A percentile compares a stretch with the other conserved stretches of the same genome.
phyloP scores from a whole-genome alignment of 2,888 invertebrate genomes.

The Ceratothoa steindachneri region DNA sequence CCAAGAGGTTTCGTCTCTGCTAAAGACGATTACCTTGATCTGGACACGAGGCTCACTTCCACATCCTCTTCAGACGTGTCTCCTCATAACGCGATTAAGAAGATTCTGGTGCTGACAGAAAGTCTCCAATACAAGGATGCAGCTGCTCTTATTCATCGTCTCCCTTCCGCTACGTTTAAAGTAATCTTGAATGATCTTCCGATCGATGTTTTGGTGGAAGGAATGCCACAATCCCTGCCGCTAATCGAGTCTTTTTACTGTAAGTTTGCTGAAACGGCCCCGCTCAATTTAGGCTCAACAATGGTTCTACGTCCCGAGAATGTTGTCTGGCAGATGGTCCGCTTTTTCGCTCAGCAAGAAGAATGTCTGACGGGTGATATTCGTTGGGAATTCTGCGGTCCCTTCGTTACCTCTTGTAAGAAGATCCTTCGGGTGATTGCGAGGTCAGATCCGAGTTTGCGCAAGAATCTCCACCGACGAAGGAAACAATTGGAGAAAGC shows the following conservation, averaged over 20 bases:
- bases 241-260: slow-evolving; percentile 75
- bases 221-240: slow-evolving; percentile 80
- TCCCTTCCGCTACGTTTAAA: slow-evolving; percentile 74
- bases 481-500: slow-evolving; percentile 75
- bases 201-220: slow-evolving; percentile 79
- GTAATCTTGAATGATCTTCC: slow-evolving; percentile 67
- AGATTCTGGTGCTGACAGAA: slow-evolving; percentile 74
- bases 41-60: slow-evolving; percentile 48
- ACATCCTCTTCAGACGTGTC: slow-evolving; percentile 55
- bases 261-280: slow-evolving; percentile 53
- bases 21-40: slow-evolving; percentile 43
- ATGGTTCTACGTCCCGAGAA: slow-evolving; percentile 63
- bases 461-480: slow-evolving; percentile 64
- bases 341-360: slow-evolving; percentile 62
- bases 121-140: slow-evolving; percentile 86
- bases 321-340: slow-evolving; percentile 79
- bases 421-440: slow-evolving; percentile 57
- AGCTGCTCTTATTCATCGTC: slow-evolving; percentile 72
- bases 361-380: slow-evolving; percentile 49
- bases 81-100: slow-evolving; percentile 57
- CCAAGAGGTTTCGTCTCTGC: slow-evolving; percentile 47
- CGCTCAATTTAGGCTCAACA: slow-evolving; percentile 24
- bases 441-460: slow-evolving; percentile 58
- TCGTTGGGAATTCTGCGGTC: slow-evolving; percentile 52
- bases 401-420: slow-evolving; percentile 54